Percentiles rank a stretch among this genome's conserved stretches.
These are phyloP conservation scores for Ibidorhyncha struthersii DNA, from an alignment of 2,113 vertebrate species.

Conservation along the genomic window DNA sequence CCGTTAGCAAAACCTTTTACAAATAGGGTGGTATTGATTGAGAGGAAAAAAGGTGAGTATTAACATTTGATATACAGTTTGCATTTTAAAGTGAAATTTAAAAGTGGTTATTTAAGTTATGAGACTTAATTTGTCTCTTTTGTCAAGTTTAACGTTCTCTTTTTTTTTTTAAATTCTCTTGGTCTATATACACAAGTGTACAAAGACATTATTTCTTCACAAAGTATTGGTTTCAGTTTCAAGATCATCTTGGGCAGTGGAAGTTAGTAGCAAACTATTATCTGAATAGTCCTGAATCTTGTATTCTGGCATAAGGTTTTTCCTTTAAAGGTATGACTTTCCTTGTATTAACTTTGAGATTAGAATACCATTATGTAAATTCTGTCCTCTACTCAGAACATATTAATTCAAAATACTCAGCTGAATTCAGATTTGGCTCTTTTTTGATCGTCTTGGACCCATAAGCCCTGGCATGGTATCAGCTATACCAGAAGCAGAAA, in stretches of 20 bases:
- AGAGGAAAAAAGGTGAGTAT: conserved; percentile 31
- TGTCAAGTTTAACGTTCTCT: background rate
- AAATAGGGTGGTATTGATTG: background rate
- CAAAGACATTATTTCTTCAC: background rate
- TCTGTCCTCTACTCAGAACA: background rate
- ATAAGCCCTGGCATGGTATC: background rate
- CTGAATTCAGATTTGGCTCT: background rate
- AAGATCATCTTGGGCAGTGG: background rate
- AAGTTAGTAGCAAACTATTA: background rate
- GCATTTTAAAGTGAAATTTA: background rate
- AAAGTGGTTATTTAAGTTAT: background rate
- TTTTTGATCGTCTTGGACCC: background rate
- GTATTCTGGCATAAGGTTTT: background rate
- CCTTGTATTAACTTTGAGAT: background rate
- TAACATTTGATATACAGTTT: background rate
- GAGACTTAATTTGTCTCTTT: background rate
- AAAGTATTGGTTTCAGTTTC: background rate
- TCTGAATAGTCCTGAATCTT: background rate
- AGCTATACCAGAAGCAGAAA: background rate
- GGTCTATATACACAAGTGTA: background rate
- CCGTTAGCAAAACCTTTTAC: background rate
- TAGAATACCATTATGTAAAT: background rate
- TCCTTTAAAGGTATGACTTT: background rate
- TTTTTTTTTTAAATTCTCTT: background rate
- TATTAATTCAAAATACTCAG: background rate